Evolutionary conservation across 2,797 vertebrate genomes (phyloP).

Genomic region (Anguilla pacifica): DNA sequence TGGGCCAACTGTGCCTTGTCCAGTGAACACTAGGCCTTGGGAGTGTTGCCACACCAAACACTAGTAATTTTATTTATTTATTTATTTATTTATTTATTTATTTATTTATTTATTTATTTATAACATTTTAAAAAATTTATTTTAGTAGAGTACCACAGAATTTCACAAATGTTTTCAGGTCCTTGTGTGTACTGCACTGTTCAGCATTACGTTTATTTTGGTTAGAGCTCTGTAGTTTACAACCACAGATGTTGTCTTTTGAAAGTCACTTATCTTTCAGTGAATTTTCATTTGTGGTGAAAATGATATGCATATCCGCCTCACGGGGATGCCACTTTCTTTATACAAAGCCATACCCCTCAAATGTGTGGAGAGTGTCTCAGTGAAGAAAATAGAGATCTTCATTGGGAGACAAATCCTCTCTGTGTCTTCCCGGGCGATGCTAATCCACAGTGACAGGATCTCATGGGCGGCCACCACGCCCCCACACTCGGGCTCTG

Average conservation of each 20-base stretch:
- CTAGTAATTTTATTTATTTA: too few species aligned
- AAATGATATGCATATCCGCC: neutral
- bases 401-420: constrained; percentile 62
- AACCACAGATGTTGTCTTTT: neutral
- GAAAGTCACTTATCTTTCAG: neutral
- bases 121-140: too few species aligned
- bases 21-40: too few species aligned
- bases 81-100: too few species aligned
- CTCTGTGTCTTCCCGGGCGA: constrained; percentile 56
- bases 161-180: too few species aligned
- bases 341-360: neutral
- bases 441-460: constrained; percentile 64
- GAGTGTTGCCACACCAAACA: too few species aligned
- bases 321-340: neutral
- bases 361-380: neutral
- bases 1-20: neutral
- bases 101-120: too few species aligned
- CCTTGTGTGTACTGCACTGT: neutral
- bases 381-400: constrained; percentile 41
- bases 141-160: too few species aligned
- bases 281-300: neutral
- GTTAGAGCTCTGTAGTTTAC: neutral
- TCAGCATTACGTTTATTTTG: neutral
- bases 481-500: constrained; percentile 33
- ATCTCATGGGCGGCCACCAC: constrained; percentile 56